phyloP scores from a whole-genome alignment of 2,888 invertebrate species.

The Apodemia zela region DNA sequence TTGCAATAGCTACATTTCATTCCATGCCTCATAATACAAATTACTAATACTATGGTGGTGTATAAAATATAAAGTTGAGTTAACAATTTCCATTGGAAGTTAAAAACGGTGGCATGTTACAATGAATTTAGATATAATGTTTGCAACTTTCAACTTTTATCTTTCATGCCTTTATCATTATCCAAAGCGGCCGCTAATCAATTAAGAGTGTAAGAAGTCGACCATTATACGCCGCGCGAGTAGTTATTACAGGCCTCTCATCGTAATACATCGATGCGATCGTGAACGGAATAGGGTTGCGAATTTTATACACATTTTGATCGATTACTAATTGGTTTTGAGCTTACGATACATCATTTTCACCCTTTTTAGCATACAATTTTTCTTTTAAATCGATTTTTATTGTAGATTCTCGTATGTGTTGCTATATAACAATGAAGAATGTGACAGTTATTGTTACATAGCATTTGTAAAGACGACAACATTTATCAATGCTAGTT shows the following conservation, averaged over 20 bases:
- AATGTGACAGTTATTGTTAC: slow-evolving; percentile 68
- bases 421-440: slow-evolving; percentile 54
- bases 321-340: slow-evolving; percentile 61
- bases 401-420: slow-evolving; percentile 39
- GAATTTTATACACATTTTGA: slow-evolving; percentile 70
- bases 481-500: slow-evolving; percentile 78
- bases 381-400: slow-evolving; percentile 36
- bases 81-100: slow-evolving; percentile 21
- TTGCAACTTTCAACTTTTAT: slow-evolving; percentile 78
- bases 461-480: slow-evolving; percentile 66
- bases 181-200: slow-evolving; percentile 79
- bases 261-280: slow-evolving; percentile 75
- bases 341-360: slow-evolving; percentile 24
- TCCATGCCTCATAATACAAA: too few relatives aligned
- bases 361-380: slow-evolving; percentile 15
- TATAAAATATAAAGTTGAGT: not conserved
- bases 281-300: slow-evolving; percentile 77
- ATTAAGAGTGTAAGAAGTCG: slow-evolving; percentile 80
- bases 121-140: slow-evolving; percentile 57
- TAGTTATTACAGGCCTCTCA: slow-evolving; percentile 74
- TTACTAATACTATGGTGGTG: too few relatives aligned
- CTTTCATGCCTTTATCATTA: slow-evolving; percentile 80
- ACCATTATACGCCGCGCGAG: slow-evolving; percentile 76
- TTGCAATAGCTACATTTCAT: too few relatives aligned
- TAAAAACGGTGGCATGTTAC: slow-evolving; percentile 36